phyloP scores from a whole-genome alignment of 2,888 invertebrate genomes.

The Aphidius colemani region DNA sequence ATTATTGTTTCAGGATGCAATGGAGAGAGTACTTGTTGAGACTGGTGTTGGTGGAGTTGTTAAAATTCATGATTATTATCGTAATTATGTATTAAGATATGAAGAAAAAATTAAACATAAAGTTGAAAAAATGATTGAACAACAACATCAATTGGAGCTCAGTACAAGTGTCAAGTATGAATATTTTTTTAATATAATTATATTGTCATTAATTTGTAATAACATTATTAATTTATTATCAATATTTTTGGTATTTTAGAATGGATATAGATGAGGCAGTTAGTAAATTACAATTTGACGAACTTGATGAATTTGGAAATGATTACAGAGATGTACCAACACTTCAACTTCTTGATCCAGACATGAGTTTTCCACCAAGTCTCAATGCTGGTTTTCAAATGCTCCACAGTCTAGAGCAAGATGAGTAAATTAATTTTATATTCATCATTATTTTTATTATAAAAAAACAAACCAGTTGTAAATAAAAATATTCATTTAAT shows the following conservation, averaged over 20 bases:
- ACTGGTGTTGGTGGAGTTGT: slow-evolving; percentile 66
- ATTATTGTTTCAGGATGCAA: slow-evolving; percentile 61
- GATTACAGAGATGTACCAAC: slow-evolving; percentile 56
- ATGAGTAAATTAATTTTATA: slow-evolving; percentile 52
- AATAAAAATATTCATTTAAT: background rate
- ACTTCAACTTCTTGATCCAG: slow-evolving; percentile 56
- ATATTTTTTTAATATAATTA: no score
- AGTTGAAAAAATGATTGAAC: slow-evolving; percentile 49
- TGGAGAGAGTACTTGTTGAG: slow-evolving; percentile 68
- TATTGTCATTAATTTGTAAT: no score
- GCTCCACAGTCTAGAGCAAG: slow-evolving; percentile 69
- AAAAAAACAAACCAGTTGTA: background rate
- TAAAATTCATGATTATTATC: slow-evolving; percentile 66
- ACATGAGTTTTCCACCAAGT: slow-evolving; percentile 62
- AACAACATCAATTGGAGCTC: slow-evolving; percentile 49
- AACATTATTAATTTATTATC: no score
- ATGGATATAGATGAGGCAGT: slow-evolving; percentile 55
- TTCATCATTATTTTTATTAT: slow-evolving; percentile 20
- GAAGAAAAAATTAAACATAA: slow-evolving; percentile 49
- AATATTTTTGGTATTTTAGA: slow-evolving; percentile 35
- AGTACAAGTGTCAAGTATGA: slow-evolving; percentile 46
- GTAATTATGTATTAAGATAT: slow-evolving; percentile 54
- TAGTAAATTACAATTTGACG: slow-evolving; percentile 53
- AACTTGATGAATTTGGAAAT: slow-evolving; percentile 55
- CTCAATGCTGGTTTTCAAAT: slow-evolving; percentile 71